Base-by-base conservation (phyloP, 2,797 vertebrate species). In the Melanotaenia nigrans region DNA sequence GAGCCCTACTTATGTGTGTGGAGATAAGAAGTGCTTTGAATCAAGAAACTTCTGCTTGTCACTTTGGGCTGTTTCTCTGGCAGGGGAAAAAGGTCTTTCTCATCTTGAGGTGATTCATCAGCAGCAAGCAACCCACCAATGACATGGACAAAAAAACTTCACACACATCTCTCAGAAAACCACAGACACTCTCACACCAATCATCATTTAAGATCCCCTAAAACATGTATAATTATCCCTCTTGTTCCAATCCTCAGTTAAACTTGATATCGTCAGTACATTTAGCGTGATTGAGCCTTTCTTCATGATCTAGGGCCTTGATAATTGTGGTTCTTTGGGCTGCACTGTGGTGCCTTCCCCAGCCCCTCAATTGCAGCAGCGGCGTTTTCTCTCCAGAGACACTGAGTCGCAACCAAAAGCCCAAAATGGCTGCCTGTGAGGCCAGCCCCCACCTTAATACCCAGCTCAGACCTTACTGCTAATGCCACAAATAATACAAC, bases 331-430 rank as follows among this genome's bases (percentile, higher is more conserved):
- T 30, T 20, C 32, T 55, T 14, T 10, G n/a, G 47, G 83, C 84
- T 79, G 56, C 74, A 61, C 57, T 75, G 85, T 73, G 78, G 83
- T 54, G 25, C 87, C 62, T 81, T 82, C 86, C 85, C 33, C 80
- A 72, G 76, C 62, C 61, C 69, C 84, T 66, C 49, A 42, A 33
- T 66, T 11, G 58, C 73, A 79, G 63, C 80, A 55, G 78, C 70
- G 77, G 68, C 24, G 38, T 58, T 83, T 86, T 56, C 76, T 85
- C 86, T 62, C 88, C 78, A 90, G 92, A 93, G 93, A 93, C 93
- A 82, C 75, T 3, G 30, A 91, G 92, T 92, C 92, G 85, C 83
- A 81, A 91, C 92, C 91, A 91, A 91, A 92, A 91, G 84, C 89
- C 89, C 81, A 64, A 85, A 88, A 84, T 85, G 82, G 66, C 81